These are phyloP conservation scores for Eurypyga helias DNA, from an alignment of 2,113 vertebrate species.

Conservation along the genomic window DNA sequence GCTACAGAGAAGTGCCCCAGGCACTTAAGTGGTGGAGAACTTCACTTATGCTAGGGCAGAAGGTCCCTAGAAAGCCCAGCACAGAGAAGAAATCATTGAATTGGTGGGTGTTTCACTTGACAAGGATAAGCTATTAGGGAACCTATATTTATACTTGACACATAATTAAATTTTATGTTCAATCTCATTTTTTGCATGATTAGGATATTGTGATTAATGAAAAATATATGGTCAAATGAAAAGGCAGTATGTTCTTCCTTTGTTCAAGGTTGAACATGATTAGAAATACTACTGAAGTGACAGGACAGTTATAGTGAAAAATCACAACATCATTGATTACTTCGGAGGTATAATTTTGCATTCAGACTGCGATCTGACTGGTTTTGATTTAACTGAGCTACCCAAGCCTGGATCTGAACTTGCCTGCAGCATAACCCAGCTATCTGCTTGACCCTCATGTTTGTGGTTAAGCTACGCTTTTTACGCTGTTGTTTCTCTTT, in stretches of 20 bases:
- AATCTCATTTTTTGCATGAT: neutral
- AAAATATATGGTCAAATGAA: neutral
- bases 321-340: neutral
- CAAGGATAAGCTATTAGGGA: neutral
- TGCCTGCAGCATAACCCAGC: neutral
- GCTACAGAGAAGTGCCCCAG: neutral
- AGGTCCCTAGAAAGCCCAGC: neutral
- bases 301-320: neutral
- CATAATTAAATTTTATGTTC: neutral
- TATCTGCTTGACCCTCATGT: neutral
- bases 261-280: neutral
- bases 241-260: neutral
- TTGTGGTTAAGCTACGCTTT: neutral
- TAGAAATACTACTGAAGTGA: neutral
- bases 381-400: neutral
- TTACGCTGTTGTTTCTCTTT: neutral
- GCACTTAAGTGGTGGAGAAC: neutral
- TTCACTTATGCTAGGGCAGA: neutral
- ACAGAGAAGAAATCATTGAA: neutral
- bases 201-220: neutral
- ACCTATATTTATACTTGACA: neutral
- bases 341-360: neutral
- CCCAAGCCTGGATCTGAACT: neutral
- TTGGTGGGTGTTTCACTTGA: neutral
- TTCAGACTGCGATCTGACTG: neutral